Evolutionary conservation across 2,113 vertebrate species (phyloP), one percentile per base, ranked within the genome.

Genomic region (Australoheros scitulus): DNA sequence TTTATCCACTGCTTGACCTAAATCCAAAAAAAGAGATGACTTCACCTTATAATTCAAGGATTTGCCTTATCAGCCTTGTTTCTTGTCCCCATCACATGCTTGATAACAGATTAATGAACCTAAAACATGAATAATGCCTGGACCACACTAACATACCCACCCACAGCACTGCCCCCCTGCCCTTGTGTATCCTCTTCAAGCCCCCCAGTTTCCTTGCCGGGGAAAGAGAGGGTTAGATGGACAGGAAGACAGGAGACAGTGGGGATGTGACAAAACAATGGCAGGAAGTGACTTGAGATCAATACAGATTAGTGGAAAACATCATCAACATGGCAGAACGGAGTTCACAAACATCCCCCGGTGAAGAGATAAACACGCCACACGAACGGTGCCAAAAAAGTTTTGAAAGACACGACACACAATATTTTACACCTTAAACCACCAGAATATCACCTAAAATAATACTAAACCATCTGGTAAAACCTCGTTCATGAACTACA

Each of bases 221-320:
- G 92, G 88, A 87, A 81, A 90, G 88, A 88, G 87, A 68, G 89
- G 87, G 89, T 79, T 86, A 75, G 91, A 92, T 92, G 91, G 84
- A 92, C 89, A 81, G 94, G 95, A 95, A 95, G 93, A 93, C 79
- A 87, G 89, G 90, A 94, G 95, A 95, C 94, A 95, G 92, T 77
- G 78, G 79, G 90, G 91, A 90, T 86, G 83, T 91, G 88, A 87
- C 87, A 90, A 89, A 94, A 96, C 94, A 96, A 96, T 95, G 87
- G 88, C 91, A 94, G 95, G 95, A 96, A 94, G 93, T 87, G 87
- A 89, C 91, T 92, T 91, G 82, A 94, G 89, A 94, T 95, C 89
- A 85, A 92, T 82, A 64, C 61, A 90, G 94, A 95, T 95, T 88
- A 92, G 88, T 29, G 79, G 26, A 79, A 88, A 92, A 90, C 90